phyloP scores from a whole-genome alignment of 35 echinoderm and acorn worm genomes.

The Anneissia japonica region DNA sequence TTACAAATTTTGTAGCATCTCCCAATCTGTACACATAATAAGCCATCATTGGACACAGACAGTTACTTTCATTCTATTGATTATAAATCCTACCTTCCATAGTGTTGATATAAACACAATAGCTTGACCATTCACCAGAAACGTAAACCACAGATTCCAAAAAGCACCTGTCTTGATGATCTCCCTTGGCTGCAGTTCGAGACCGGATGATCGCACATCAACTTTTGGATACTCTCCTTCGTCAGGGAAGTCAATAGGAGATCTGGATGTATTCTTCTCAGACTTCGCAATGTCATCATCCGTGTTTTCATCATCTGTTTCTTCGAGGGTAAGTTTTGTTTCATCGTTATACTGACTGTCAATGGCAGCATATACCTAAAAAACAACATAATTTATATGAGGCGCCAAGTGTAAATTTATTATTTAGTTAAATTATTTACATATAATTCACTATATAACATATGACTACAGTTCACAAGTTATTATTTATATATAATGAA shows the following conservation, averaged over 20 bases:
- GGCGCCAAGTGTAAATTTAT: no score
- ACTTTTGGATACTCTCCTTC: conserved; percentile 33
- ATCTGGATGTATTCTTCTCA: background rate
- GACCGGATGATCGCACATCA: conserved; percentile 56
- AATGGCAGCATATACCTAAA: background rate
- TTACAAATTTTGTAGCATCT: no score
- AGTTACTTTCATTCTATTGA: no score
- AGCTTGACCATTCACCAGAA: conserved; percentile 54
- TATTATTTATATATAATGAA: background rate
- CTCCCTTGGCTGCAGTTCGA: conserved; percentile 42
- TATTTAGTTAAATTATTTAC: background rate
- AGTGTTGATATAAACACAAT: conserved; percentile 55
- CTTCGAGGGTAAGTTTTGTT: conserved; percentile 31
- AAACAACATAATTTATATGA: background rate
- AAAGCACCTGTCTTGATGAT: conserved; percentile 56
- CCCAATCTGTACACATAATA: no score
- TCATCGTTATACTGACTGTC: conserved; percentile 19
- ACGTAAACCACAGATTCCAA: conserved; percentile 66
- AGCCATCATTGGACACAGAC: no score
- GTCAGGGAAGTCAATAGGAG: conserved; percentile 11
- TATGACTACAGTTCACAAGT: background rate
- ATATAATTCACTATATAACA: background rate
- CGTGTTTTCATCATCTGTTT: background rate
- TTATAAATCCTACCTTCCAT: conserved; percentile 47
- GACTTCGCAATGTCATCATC: background rate